Evolutionary conservation across 2,888 invertebrate genomes (phyloP), one percentile per base, ranked within the genome.

Genomic region (Apotomis turbidana): DNA sequence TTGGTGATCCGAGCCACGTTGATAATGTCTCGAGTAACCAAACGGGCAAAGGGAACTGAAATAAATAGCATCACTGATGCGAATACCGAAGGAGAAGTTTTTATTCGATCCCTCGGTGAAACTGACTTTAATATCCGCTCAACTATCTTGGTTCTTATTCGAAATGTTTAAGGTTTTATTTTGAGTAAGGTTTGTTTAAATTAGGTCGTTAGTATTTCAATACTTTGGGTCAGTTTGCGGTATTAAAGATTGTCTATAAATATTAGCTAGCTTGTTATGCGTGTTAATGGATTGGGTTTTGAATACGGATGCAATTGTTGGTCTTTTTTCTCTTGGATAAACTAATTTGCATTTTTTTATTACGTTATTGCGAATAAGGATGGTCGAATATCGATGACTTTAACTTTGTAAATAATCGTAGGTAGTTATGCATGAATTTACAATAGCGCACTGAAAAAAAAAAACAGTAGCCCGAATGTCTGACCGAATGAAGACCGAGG

Each of bases 171-270:
- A 41, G 63, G 54, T 15, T 5, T 41, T 15, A 15, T 54, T 63
- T 54, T 15, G 13, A 0, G 54, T 3, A 13, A 27, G 15, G 12
- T 6, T 15, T 2, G 52, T 41, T 54, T 13, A 63, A 54, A 63
- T 54, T 63, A 63, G 63, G 36, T 41, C 63, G 63, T 63, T 63
- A 63, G 63, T 63, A 63, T 63, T 63, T 63, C 63, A 63, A 63
- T 63, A 63, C 63, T 54, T 63, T 63, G 41, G 63, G 13, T 15
- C 54, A 52, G 38, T 41, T 63, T 15, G 54, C 52, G 63, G 54
- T 38, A 38, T 27, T 13, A n/a, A 52, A 41, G 54, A 54, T 63
- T 63, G 52, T 15, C 52, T 41, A 54, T 63, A 63, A 15, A 0
- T 15, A 1, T 63, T 54, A 52, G 41, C 52, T 54, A 41, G 15